phyloP scores from a whole-genome alignment of 1,140 invertebrate species.

The fruit fly (Drosophila melanogaster) region Release_6_plus_ISO1_MT NC_004354.4:17841001-17841500 shows the following conservation, averaged over 20 bases:
- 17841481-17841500: constrained; percentile 21
- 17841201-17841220: constrained; percentile 26
- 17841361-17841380: constrained; percentile 60
- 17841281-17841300: constrained; percentile 64
- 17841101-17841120: neutral
- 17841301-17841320: constrained; percentile 56
- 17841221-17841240: constrained; percentile 23
- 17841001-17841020: constrained; percentile 94
- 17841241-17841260: constrained; percentile 21
- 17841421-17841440: constrained; percentile 36
- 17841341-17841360: constrained; percentile 26
- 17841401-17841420: constrained; percentile 60
- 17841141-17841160: constrained; percentile 2
- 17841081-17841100: constrained; percentile 94
- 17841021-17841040: constrained; percentile 93
- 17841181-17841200: constrained; percentile 8
- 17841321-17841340: constrained; percentile 25
- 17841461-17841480: constrained; percentile 10
- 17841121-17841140: neutral
- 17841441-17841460: constrained; percentile 15
- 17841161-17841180: constrained; percentile 46
- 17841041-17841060: constrained; percentile 92
- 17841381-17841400: constrained; percentile 63
- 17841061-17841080: constrained; percentile 97
- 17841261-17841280: constrained; percentile 38